Evolutionary conservation across 2,113 vertebrate species (phyloP), one percentile per base, ranked within the genome.

Genomic region (Corythoichthys intestinalis): DNA sequence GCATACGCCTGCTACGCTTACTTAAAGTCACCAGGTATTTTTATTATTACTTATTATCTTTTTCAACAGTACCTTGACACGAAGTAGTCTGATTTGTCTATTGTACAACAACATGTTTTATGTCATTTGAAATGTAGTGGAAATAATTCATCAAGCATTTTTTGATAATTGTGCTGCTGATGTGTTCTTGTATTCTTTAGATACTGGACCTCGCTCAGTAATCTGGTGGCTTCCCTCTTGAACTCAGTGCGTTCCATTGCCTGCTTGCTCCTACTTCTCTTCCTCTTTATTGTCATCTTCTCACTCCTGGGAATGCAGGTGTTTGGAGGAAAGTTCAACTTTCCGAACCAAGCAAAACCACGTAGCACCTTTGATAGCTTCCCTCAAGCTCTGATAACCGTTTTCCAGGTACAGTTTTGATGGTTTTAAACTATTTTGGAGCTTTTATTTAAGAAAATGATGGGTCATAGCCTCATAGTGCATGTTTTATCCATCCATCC

Each of bases 311-410:
- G 97, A 68, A 98, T 99, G 97, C 97, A 99, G 87, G 96, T 99
- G 78, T 99, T 99, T 49, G 97, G 97, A 17, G 97, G 96, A 67
- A 95, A 94, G 79, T 98, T 94, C 52, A 96, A 97, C 85, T 99
- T 99, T 0, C 85, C 94, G 8, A 93, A 97, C 86, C 81, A 88
- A 5, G 63, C 90, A 47, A 84, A 94, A 49, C 86, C 91, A 2
- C 95, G 97, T 72, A 99, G 97, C 86, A 98, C 94, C 4, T 99
- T 99, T 0, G 96, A 99, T 85, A 99, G 91, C 85, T 99, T 99
- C 71, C 96, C 96, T 10, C 97, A 99, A 82, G 95, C 97, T 34
- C 91, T 99, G 86, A 98, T 99, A 86, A 98, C 93, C 14, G 97
- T 99, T 72, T 99, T 99, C 81, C 97, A 99, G 97, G 97, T 98